Base-by-base conservation (phyloP, 2,888 invertebrate genomes). In the Anagyrus pseudococci region DNA sequence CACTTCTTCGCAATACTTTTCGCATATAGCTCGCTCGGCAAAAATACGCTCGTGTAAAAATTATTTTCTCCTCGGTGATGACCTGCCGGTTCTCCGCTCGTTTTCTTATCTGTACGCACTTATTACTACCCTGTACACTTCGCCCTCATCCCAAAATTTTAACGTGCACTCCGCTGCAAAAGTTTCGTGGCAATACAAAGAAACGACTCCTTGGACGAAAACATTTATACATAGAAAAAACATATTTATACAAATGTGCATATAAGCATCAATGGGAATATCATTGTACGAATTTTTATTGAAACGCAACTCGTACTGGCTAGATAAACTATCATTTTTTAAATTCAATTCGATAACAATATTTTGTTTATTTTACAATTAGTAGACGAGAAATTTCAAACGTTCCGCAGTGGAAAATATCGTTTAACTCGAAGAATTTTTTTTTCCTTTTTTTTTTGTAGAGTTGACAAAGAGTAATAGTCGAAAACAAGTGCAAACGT, bases 391-490 rank as follows among this genome's bases (percentile, higher is more conserved):
- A n/a, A n/a, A n/a, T n/a, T 29, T 56, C 19, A 17, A 56, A 47
- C 7, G 50, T 40, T 49, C 8, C n/a, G 26, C n/a, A 44, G 22
- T 53, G 17, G 29, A 52, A 57, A 50, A 47, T 62, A 47, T 33
- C 46, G 44, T 47, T 53, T 23, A 55, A 47, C 37, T 56, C 52
- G 50, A 29, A 13, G 17, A 41, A 52, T 46, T 43, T 52, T n/a
- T n/a, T n/a, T n/a, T n/a, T n/a, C n/a, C n/a, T n/a, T n/a, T n/a
- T n/a, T n/a, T n/a, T 19, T 8, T 19, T 54, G 49, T 20, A 19
- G 15, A 44, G 41, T 29, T 43, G 25, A 58, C 29, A 2, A 37
- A 2, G 15, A n/a, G n/a, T n/a, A n/a, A n/a, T n/a, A n/a, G n/a
- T n/a, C n/a, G n/a, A n/a, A n/a, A n/a, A n/a, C n/a, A 37, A 4